These are phyloP conservation scores for Orchesella flavescens DNA, from an alignment of 2,888 invertebrate genomes.

Conservation along the genomic window DNA sequence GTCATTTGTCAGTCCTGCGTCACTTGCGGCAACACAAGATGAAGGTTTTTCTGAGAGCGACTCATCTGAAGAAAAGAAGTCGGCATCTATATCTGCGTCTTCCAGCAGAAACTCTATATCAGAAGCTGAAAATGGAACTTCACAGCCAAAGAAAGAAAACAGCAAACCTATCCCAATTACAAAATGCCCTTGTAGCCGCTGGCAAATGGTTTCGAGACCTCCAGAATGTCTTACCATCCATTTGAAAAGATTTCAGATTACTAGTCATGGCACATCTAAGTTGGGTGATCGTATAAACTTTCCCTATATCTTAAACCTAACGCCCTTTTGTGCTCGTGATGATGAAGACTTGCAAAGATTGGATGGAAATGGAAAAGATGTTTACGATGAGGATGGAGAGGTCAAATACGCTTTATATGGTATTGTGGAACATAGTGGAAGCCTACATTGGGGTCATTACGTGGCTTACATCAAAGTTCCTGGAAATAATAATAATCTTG, in stretches of 20 bases:
- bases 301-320: constrained; percentile 87
- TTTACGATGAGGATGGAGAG: constrained; percentile 68
- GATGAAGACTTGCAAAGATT: constrained; percentile 74
- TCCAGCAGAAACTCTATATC: constrained; percentile 69
- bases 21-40: constrained; percentile 64
- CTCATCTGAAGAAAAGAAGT: constrained; percentile 64
- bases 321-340: constrained; percentile 88
- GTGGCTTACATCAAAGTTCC: constrained; percentile 93
- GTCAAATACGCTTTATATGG: constrained; percentile 90
- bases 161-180: constrained; percentile 84
- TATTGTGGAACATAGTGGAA: constrained; percentile 95
- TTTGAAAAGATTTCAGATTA: constrained; percentile 94
- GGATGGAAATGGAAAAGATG: constrained; percentile 21
- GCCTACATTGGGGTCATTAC: constrained; percentile 91
- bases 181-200: constrained; percentile 87
- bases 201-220: constrained; percentile 84
- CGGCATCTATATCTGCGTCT: constrained; percentile 63
- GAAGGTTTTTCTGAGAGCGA: constrained; percentile 72
- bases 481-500: constrained; percentile 11
- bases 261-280: constrained; percentile 83
- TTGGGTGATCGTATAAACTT: constrained; percentile 90
- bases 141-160: constrained; percentile 71
- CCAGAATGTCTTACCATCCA: constrained; percentile 96
- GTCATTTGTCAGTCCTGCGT: constrained; percentile 24
- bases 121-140: constrained; percentile 60